Percentiles rank a stretch among this genome's conserved stretches.
These are phyloP conservation scores for Ricordea florida DNA, from an alignment of 92 coral and sea anemone species.

Conservation along the genomic window DNA sequence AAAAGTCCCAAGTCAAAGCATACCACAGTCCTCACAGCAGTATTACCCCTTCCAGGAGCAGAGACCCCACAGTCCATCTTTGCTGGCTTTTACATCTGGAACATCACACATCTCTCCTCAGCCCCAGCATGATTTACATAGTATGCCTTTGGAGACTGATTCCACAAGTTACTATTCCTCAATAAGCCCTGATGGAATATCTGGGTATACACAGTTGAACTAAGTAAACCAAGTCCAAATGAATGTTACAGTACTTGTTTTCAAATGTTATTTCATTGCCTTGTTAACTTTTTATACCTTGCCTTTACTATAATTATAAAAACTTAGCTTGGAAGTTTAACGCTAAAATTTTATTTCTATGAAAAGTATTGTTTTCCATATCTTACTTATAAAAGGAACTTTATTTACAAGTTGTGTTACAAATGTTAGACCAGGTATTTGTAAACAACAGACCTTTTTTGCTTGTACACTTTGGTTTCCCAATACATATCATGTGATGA, in stretches of 20 bases:
- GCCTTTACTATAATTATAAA: background rate
- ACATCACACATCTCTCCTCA: background rate
- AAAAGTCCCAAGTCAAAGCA: background rate
- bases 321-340: too few relatives aligned
- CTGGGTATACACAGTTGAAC: conserved; percentile 2
- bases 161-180: conserved; percentile 1
- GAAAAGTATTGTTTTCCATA: too few relatives aligned
- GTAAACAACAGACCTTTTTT: too few relatives aligned
- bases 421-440: too few relatives aligned
- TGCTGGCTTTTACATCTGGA: conserved; percentile 2
- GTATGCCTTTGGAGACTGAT: background rate
- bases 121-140: background rate
- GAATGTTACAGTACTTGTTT: background rate
- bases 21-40: background rate
- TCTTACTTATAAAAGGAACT: too few relatives aligned
- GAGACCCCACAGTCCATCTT: background rate
- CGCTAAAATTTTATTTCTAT: too few relatives aligned
- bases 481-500: too few relatives aligned
- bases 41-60: background rate
- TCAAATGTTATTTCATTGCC: background rate
- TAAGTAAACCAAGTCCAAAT: background rate
- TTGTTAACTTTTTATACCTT: background rate
- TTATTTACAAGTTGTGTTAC: too few relatives aligned
- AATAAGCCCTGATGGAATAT: background rate
- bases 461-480: too few relatives aligned